phyloP scores from a whole-genome alignment of 2,113 vertebrate species.

The Rhabdomys dilectus region DNA sequence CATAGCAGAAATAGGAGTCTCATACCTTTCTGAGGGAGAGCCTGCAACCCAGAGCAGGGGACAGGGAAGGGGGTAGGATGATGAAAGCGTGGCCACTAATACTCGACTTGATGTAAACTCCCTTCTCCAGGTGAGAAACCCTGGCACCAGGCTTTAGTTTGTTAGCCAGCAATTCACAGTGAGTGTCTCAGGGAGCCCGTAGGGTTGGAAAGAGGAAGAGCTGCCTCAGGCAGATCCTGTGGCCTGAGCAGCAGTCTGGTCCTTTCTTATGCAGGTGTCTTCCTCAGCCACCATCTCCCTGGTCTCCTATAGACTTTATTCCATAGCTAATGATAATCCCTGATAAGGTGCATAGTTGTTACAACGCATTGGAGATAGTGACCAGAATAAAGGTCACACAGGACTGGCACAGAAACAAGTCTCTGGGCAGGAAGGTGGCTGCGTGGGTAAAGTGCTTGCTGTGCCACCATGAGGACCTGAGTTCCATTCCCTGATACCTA shows the following conservation, averaged over 20 bases:
- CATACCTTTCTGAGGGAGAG: background rate
- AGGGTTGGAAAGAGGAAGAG: background rate
- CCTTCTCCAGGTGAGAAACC: background rate
- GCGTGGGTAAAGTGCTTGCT: background rate
- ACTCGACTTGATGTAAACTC: background rate
- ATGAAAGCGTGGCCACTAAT: background rate
- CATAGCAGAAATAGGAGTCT: background rate
- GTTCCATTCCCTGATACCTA: background rate
- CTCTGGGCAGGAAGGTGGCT: background rate
- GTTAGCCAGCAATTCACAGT: background rate
- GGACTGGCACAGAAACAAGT: background rate
- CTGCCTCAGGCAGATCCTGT: too few relatives aligned
- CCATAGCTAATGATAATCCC: background rate
- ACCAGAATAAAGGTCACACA: background rate
- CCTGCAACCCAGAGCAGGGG: background rate
- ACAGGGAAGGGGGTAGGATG: background rate
- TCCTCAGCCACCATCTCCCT: background rate
- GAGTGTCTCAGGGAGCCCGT: background rate
- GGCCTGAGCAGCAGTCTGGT: background rate
- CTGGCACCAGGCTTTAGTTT: background rate
- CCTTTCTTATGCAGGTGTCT: background rate
- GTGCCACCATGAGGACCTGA: background rate
- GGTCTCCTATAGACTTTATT: background rate
- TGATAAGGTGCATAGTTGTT: background rate
- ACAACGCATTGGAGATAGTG: too few relatives aligned